Conservation (phyloP, 2,888 invertebrate genomes). For the Spialia ferax region DNA sequence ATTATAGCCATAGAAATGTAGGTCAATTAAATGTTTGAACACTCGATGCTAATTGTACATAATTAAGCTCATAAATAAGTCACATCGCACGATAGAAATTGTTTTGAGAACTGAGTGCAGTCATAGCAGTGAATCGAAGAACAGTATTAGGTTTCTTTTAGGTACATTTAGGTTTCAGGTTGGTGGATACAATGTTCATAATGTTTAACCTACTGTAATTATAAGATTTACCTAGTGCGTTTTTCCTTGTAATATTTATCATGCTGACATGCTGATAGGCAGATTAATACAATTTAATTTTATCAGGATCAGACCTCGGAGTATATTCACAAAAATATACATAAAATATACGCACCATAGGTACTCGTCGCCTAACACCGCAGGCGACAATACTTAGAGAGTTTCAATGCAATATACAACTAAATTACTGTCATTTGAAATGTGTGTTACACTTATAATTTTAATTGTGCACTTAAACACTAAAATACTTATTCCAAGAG, state of each 20-base stretch:
- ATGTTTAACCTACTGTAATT: too few relatives aligned
- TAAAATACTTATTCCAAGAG: neutral
- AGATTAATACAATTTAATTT: too few relatives aligned
- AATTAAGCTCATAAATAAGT: constrained; percentile 26
- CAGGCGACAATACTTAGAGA: neutral
- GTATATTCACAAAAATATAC: too few relatives aligned
- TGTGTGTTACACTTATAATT: constrained; percentile 9
- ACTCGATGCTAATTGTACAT: constrained; percentile 26
- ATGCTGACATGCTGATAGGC: too few relatives aligned
- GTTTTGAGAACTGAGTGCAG: neutral
- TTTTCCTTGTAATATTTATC: too few relatives aligned
- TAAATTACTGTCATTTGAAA: constrained; percentile 12
- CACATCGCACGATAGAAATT: constrained; percentile 10
- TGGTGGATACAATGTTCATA: too few relatives aligned
- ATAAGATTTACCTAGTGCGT: too few relatives aligned
- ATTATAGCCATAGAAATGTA: constrained; percentile 30
- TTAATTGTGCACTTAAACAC: constrained; percentile 4
- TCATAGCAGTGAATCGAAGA: too few relatives aligned
- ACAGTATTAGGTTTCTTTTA: too few relatives aligned
- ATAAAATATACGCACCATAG: too few relatives aligned
- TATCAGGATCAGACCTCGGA: too few relatives aligned
- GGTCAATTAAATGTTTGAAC: constrained; percentile 26
- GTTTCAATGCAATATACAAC: constrained; percentile 6
- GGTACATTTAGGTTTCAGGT: too few relatives aligned
- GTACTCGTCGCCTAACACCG: neutral